Conservation (phyloP, 2,113 vertebrate species). For the Larimichthys crocea region DNA sequence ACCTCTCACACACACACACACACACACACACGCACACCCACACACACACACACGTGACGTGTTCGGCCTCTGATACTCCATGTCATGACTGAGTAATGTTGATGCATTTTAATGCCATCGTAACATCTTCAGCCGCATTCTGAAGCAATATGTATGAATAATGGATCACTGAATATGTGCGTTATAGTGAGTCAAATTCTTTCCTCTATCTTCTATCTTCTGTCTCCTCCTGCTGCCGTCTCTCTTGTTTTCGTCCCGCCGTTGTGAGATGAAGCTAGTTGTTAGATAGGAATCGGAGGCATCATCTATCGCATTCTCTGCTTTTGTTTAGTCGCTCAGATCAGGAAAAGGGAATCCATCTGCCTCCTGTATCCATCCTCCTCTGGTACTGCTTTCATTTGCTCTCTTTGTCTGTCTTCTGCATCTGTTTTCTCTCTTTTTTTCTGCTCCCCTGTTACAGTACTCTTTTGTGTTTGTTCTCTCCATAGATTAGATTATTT, state of each 20-base stretch:
- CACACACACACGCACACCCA: conserved; percentile 23
- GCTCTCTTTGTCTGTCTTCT: conserved; percentile 19
- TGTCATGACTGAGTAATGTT: conserved; percentile 72
- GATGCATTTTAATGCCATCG: conserved; percentile 70
- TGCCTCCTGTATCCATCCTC: conserved; percentile 23
- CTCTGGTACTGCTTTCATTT: conserved; percentile 1
- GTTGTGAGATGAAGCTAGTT: conserved; percentile 38
- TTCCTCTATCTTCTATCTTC: conserved; percentile 37
- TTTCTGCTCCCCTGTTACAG: conserved; percentile 1
- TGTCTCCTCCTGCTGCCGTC: conserved; percentile 50
- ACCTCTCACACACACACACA: conserved; percentile 26
- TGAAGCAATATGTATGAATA: conserved; percentile 75
- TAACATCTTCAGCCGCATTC: conserved; percentile 68
- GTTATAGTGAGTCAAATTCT: conserved; percentile 65
- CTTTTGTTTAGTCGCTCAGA: conserved; percentile 46
- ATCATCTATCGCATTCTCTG: conserved; percentile 36
- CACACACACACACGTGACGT: conserved; percentile 9
- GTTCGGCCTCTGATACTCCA: conserved; percentile 40
- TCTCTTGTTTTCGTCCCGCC: conserved; percentile 35
- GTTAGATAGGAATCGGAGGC: conserved; percentile 51
- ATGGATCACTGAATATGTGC: conserved; percentile 71
- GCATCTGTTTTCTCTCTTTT: conserved; percentile 33
- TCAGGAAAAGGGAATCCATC: conserved; percentile 44
- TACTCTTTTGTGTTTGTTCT: background rate
- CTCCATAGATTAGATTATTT: conserved; percentile 6